Evolutionary conservation across 2,888 invertebrate species (phyloP), one percentile per base, ranked within the genome.

Genomic region (Heliconius erato): DNA sequence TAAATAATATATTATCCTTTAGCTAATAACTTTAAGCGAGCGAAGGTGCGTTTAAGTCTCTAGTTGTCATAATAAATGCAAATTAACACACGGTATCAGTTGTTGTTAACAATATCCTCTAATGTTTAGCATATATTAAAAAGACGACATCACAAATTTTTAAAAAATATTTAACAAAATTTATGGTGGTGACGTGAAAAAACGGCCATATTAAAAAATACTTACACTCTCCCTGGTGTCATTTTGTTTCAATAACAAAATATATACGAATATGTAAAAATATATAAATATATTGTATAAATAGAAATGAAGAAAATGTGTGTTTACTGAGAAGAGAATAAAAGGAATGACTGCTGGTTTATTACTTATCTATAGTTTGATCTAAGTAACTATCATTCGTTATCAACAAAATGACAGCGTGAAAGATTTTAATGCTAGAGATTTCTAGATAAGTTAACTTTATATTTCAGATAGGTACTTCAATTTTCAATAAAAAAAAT

Each of bases 391-490:
- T 40, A 26, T 74, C 35, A 49, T 68, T 71, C n/a, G 74, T 83
- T 83, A 83, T 82, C 83, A 63, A 72, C 76, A 71, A n/a, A 26
- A 32, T 77, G 69, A 81, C 79, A 59, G 79, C 67, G n/a, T 79
- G 68, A 28, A 69, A 54, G 76, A 54, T 54, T 72, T 28, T 35
- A 76, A 79, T 79, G 79, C 16, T 65, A 26, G 69, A 26, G 74
- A 83, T 83, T 69, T 79, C 40, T 72, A 35, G 80, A 82, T 77
- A 82, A 82, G n/a, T 26, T 69, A 5, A 68, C 26, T 74, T 79
- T 19, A 79, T 69, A 32, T n/a, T 28, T 79, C 9, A 35, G 35
- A 26, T 72, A 35, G 35, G 54, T 44, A 72, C 26, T 44, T 72
- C 19, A 14, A 7, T 23, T 23, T 35, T 16, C 5, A 67, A 67